Base-by-base conservation (phyloP, 2,888 invertebrate genomes). In the Tridacna crocea region DNA sequence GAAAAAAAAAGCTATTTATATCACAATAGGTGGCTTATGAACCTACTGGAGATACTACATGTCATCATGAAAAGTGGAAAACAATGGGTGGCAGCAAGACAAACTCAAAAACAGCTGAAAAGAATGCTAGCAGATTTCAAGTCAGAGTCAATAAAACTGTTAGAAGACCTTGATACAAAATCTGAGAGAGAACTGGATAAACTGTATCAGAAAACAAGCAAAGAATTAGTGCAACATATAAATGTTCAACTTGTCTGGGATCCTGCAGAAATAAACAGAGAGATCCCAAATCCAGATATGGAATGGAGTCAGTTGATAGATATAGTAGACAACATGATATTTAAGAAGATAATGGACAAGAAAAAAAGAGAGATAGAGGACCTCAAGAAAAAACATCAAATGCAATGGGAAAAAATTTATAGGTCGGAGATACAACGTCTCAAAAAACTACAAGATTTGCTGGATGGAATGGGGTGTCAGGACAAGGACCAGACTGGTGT, bases 11-110 rank as follows among this genome's bases (percentile, higher is more conserved):
- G n/a, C n/a, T n/a, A 2, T 36, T 36, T 68, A 24, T 19, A 46
- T 51, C 65, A 17, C 27, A 66, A 47, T 75, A 83, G 83, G 15
- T 83, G 83, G 83, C 63, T 79, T 17, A 63, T 83, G 27, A 77
- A 77, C 36, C 36, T 77, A 24, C 61, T 83, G 36, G 79, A 83
- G 47, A 63, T 77, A 51, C 66, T 72, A 22, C 61, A 73, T 46
- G 60, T 70, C 6, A 48, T 79, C 19, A 77, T 72, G 19, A 63
- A 61, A 24, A 11, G 58, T n/a, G 77, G 72, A 12, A 74, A 77
- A 61, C 19, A 74, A 24, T 68, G 77, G 60, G 36, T 66, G 15
- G 48, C 61, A 6, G 13, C 73, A 4, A 61, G 27, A n/a, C 11
- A 51, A 15, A 55, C 72, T 13, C 27, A 58, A 60, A n/a, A 48